Percentiles rank a stretch among this genome's conserved stretches.
Evolutionary conservation across 2,888 invertebrate genomes (phyloP).

Genomic region (Dasysyrphus tricinctus): DNA sequence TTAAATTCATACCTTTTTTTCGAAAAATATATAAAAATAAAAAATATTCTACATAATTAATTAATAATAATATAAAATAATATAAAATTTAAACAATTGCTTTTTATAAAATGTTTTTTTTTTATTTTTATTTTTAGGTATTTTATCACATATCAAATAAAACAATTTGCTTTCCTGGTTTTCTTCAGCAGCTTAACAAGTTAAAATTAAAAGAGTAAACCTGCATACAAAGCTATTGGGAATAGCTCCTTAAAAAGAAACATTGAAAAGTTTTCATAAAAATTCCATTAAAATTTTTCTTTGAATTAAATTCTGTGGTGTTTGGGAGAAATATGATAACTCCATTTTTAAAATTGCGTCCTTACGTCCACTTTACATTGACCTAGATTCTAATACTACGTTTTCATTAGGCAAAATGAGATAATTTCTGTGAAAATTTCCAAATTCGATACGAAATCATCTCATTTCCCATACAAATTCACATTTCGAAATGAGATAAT

Average conservation of each 20-base stretch:
- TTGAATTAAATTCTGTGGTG: too few relatives aligned
- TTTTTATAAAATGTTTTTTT: constrained; percentile 43
- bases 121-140: constrained; percentile 1
- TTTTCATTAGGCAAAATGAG: too few relatives aligned
- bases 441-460: too few relatives aligned
- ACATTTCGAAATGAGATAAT: too few relatives aligned
- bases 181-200: background rate
- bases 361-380: too few relatives aligned
- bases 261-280: background rate
- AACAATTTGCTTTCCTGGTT: constrained; percentile 38
- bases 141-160: constrained; percentile 64
- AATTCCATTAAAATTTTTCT: too few relatives aligned
- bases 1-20: background rate
- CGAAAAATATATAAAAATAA: constrained; percentile 17
- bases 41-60: constrained; percentile 9
- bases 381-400: too few relatives aligned
- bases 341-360: too few relatives aligned
- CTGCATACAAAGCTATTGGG: background rate
- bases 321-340: too few relatives aligned
- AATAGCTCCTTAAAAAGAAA: background rate
- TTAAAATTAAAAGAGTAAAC: background rate
- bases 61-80: constrained; percentile 17
- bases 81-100: constrained; percentile 58
- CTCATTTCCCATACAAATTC: too few relatives aligned
- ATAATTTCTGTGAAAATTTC: too few relatives aligned